Base-by-base conservation (phyloP, 1,140 invertebrate genomes). In the Penaeus indicus region DNA sequence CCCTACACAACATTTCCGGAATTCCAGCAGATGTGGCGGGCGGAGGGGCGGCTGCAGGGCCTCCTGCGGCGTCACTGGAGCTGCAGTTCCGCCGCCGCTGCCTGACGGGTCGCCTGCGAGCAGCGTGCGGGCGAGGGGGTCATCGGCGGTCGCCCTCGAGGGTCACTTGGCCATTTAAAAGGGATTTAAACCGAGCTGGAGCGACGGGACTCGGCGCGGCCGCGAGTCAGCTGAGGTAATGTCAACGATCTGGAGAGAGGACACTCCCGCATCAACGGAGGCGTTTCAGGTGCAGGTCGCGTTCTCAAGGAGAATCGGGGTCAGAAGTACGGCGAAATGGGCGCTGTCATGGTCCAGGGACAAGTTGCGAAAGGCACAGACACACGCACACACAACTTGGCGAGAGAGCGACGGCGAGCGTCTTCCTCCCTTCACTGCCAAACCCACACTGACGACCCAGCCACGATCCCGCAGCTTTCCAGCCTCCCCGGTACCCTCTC, bases 211-310 rank as follows among this genome's bases (percentile, higher is more conserved):
- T 19, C 62, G 38, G 54, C 38, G 82, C n/a, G 82, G 82, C 63
- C 32, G 42, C 82, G 69, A 32, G 32, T 81, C 82, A 84, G 62
- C 82, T 42, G 27, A 32, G 63, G 82, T 84, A 84, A 84, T 84
- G 82, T 84, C 82, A 84, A 84, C 82, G 82, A 84, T 84, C 82
- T 84, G 7, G 69, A 32, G 63, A 67, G 7, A 84, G 27, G 63
- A 67, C 64, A 64, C 54, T 38, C 81, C 27, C 11, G 38, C 32
- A 32, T 47, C 25, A n/a, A 38, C n/a, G 27, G 13, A 69, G 42
- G 16, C 19, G 25, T 21, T 42, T 47, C 63, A 16, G 10, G 62
- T 62, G 38, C 60, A 27, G 11, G 27, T 16, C 22, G 18, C 21
- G 16, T n/a, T 7, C 5, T n/a, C 38, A 67, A 67, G 21, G 42